phyloP scores from a whole-genome alignment of 2,113 vertebrate species.

The Esox niger region DNA sequence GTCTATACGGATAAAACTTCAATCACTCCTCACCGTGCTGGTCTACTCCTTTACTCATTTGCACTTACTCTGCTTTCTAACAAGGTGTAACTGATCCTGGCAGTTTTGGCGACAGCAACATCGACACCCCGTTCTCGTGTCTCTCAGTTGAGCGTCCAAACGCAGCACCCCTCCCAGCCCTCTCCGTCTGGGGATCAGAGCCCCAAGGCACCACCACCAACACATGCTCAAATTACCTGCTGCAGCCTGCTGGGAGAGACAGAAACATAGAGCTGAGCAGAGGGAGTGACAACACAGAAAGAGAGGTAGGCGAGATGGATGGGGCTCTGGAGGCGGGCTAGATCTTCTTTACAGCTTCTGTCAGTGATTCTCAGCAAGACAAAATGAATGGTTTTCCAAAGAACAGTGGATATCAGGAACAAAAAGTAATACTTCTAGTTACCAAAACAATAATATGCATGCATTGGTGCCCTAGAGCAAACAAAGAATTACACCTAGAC shows the following conservation, averaged over 20 bases:
- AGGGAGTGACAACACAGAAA: not conserved
- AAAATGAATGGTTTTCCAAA: too few species aligned
- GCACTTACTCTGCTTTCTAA: constrained; percentile 58
- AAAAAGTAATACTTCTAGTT: too few species aligned
- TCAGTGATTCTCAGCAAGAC: too few species aligned
- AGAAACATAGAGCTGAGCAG: not conserved
- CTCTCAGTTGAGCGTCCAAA: constrained; percentile 63
- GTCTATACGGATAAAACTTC: constrained; percentile 52
- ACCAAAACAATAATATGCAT: too few species aligned
- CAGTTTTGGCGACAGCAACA: constrained; percentile 60
- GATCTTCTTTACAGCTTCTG: too few species aligned
- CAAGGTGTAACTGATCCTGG: constrained; percentile 59
- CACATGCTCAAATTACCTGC: constrained; percentile 62
- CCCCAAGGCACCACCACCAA: not conserved
- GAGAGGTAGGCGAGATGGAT: not conserved
- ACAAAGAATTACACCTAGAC: too few species aligned
- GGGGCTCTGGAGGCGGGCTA: too few species aligned
- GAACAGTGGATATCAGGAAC: too few species aligned
- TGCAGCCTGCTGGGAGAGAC: constrained; percentile 45
- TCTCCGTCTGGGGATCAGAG: constrained; percentile 2
- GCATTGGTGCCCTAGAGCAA: too few species aligned
- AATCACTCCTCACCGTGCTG: constrained; percentile 39
- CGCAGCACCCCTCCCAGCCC: constrained; percentile 17
- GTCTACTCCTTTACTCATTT: constrained; percentile 61
- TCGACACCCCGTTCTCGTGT: constrained; percentile 36